Evolutionary conservation across 2,797 vertebrate genomes (phyloP).

Genomic region (Gorsachius magnificus): DNA sequence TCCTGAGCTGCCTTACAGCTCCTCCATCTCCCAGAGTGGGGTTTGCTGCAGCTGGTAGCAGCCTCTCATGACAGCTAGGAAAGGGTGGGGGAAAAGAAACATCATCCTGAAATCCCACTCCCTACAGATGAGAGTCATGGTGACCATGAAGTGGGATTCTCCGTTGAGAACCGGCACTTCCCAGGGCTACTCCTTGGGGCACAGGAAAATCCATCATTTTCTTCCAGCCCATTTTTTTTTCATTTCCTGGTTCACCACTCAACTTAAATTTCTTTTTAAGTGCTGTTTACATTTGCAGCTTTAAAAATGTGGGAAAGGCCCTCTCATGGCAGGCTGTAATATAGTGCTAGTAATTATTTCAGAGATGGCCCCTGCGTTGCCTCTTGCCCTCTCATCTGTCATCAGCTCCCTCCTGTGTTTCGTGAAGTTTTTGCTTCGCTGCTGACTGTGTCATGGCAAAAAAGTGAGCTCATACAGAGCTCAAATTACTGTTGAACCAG

Average conservation of each 20-base stretch:
- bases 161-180: background rate
- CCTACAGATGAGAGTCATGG: background rate
- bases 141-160: background rate
- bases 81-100: background rate
- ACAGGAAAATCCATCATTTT: background rate
- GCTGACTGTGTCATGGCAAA: background rate
- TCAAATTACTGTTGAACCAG: constrained; percentile 35
- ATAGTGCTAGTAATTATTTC: background rate
- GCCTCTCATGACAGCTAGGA: background rate
- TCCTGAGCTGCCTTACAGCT: background rate
- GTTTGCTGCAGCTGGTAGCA: background rate
- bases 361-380: background rate
- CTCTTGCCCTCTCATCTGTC: constrained; percentile 28
- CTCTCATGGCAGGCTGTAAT: background rate
- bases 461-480: constrained; percentile 10
- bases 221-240: background rate
- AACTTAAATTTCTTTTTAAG: background rate
- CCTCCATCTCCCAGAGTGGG: fast-evolving
- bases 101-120: background rate
- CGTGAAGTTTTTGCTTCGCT: background rate
- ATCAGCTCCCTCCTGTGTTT: background rate
- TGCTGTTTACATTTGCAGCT: background rate
- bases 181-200: background rate
- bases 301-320: background rate
- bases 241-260: background rate